Base-by-base conservation (phyloP, 2,797 vertebrate genomes). In the Denticeps clupeoides region DNA sequence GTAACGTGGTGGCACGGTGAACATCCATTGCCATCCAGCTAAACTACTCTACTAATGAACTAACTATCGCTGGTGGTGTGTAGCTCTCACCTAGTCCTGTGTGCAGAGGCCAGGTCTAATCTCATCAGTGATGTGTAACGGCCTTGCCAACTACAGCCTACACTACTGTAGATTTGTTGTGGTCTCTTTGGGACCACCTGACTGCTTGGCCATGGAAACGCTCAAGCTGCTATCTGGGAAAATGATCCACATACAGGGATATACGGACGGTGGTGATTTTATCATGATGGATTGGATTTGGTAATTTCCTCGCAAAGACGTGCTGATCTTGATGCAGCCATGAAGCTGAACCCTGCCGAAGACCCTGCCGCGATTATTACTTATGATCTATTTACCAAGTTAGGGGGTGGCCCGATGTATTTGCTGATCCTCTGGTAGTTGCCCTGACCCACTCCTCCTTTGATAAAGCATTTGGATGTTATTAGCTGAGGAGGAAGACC, bases 301-400 rank as follows among this genome's bases (percentile, higher is more conserved):
- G 76, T 79, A 72, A 79, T 83, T 79, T 82, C 79, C 77, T 78
- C 68, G 51, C 64, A 59, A 69, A 80, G 78, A 80, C 59, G 49
- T 82, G 79, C 79, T 75, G 72, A 67, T 62, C 51, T 55, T 77
- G 75, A 77, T 82, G 75, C 56, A 19, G 49, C 41, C 11, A 50
- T 71, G 79, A 78, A 79, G 77, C 72, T 78, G 70, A 70, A 74
- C 71, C 68, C 51, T 3, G 15, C 28, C 16, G 21, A 41, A 48
- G 41, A 63, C 54, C 52, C 38, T n/a, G n/a, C 43, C 47, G 35
- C 58, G 69, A 72, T 75, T 77, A 77, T 82, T 78, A 75, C 71
- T 74, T 72, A 77, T 74, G 69, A 77, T 70, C 64, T 67, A 49
- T 68, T 78, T 68, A 69, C 61, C 59, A 24, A 56, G 45, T 63